Conservation (phyloP, 2,888 invertebrate species). For the Incurvaria masculella region DNA sequence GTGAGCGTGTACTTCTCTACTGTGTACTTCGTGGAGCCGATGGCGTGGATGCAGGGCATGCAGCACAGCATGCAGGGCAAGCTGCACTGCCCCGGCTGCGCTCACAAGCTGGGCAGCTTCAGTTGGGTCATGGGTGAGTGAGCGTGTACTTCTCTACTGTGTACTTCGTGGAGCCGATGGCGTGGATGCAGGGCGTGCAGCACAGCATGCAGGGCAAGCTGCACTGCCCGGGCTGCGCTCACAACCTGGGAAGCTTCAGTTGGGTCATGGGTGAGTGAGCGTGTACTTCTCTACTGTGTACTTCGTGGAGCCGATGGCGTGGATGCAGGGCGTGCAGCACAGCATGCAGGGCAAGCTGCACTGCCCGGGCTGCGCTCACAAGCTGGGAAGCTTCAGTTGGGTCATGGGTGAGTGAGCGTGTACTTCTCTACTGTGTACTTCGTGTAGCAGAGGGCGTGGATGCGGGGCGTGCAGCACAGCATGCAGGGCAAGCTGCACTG, state of each 20-base stretch:
- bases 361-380: constrained; percentile 81
- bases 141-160: too few species aligned
- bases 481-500: constrained; percentile 82
- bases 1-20: too few species aligned
- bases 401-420: constrained; percentile 73
- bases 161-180: constrained; percentile 87
- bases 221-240: constrained; percentile 78
- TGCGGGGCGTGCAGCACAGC: constrained; percentile 67
- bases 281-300: too few species aligned
- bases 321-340: constrained; percentile 77
- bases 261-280: constrained; percentile 83
- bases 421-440: too few species aligned
- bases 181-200: constrained; percentile 80
- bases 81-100: constrained; percentile 82
- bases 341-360: constrained; percentile 77
- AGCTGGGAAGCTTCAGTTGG: constrained; percentile 91
- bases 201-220: constrained; percentile 76
- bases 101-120: constrained; percentile 82
- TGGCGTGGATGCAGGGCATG: constrained; percentile 83
- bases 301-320: constrained; percentile 86
- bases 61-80: constrained; percentile 73
- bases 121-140: constrained; percentile 84
- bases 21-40: constrained; percentile 88
- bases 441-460: constrained; percentile 89
- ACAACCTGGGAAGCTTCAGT: constrained; percentile 86